phyloP scores from a whole-genome alignment of 1,140 invertebrate genomes.

The Chelonus insularis region DNA sequence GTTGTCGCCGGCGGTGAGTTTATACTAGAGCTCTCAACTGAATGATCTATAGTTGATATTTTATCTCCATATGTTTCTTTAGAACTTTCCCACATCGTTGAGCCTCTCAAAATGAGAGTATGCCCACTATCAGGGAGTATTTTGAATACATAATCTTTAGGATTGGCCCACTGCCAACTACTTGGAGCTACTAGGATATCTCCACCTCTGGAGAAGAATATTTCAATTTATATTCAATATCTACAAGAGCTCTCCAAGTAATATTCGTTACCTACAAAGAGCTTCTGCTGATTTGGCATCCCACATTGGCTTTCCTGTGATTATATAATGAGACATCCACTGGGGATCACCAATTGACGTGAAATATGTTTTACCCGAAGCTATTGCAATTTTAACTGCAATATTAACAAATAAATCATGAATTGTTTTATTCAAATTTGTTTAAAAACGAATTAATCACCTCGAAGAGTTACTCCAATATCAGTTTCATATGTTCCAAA shows the following conservation, averaged over 20 bases:
- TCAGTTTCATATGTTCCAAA: conserved; percentile 65
- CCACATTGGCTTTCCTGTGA: conserved; percentile 66
- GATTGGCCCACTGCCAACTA: conserved; percentile 54
- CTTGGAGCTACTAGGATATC: conserved; percentile 53
- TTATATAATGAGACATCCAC: conserved; percentile 61
- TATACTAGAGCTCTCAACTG: too few relatives aligned
- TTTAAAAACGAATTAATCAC: conserved; percentile 37
- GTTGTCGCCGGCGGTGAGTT: too few relatives aligned
- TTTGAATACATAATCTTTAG: conserved; percentile 51
- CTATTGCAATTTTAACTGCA: conserved; percentile 69
- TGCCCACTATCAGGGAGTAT: conserved; percentile 49
- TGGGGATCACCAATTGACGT: conserved; percentile 62
- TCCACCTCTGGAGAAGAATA: conserved; percentile 43
- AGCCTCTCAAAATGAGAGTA: conserved; percentile 43
- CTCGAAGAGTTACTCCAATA: conserved; percentile 62
- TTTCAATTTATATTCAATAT: background rate
- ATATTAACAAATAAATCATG: conserved; percentile 11
- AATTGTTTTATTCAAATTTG: conserved; percentile 4
- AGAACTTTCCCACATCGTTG: conserved; percentile 41
- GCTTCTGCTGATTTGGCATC: conserved; percentile 62
- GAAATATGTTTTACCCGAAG: conserved; percentile 64
- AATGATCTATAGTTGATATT: background rate
- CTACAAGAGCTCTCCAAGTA: background rate
- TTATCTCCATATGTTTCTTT: conserved; percentile 24
- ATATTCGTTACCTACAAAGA: conserved; percentile 43